Base-by-base conservation (phyloP, 2,797 vertebrate species). In the Cheirogaleus major region DNA sequence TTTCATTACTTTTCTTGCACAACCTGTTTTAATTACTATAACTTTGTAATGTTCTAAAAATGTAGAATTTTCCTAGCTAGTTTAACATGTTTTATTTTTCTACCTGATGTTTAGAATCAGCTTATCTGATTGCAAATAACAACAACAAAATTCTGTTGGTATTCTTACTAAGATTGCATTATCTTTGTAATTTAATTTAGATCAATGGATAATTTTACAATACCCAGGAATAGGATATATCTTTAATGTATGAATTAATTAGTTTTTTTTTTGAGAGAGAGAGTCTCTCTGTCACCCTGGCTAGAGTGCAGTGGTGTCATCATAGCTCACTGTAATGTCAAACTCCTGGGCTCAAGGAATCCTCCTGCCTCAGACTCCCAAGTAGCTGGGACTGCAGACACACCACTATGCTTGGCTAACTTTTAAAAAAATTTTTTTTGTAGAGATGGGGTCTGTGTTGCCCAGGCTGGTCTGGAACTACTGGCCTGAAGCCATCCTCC, bases 31-130 rank as follows among this genome's bases (percentile, higher is more conserved):
- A 81, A 67, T 87, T 76, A 59, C 12, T 59, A 13, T 55, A 84
- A 38, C 35, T 89, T 93, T 83, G 35, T 35, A 35, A 35, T 84
- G 45, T 89, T 83, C 45, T 95, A 48, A 67, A 87, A 57, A 48
- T 38, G 11, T 86, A 45, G 75, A 73, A 55, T 55, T 80, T 92
- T 70, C 43, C 35, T 70, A 17, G 70, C 22, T 55, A 45, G 76
- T 63, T n/a, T 65, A 79, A 45, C 32, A 45, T 89, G 13, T 59
- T 95, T 90, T 22, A 48, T 82, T 95, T 95, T 93, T 81, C 30
- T 96, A 0, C 79, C 8, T 90, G 15, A 88, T 5, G 11, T 75
- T 81, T 52, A 95, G 41, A 92, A 59, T 75, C 48, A 76, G 50
- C 35, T 76, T 88, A 61, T 80, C 25, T 89, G n/a, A 20, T 85